phyloP scores from a whole-genome alignment of 2,797 vertebrate genomes.

The Cuniculus paca region DNA sequence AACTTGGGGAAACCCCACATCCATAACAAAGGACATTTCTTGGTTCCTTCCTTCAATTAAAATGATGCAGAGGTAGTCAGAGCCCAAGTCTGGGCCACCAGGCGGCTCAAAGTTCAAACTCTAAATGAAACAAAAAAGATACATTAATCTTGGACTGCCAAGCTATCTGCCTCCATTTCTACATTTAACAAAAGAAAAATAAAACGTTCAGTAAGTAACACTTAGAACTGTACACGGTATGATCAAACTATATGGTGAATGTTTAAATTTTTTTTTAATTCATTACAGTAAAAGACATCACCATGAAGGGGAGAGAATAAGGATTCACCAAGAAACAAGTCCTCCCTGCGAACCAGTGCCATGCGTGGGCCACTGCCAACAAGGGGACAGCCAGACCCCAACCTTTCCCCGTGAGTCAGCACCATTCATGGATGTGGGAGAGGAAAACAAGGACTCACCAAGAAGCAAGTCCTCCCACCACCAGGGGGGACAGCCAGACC shows the following conservation, averaged over 20 bases:
- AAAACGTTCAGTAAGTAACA: not conserved
- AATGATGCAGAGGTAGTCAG: not conserved
- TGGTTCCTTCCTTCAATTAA: not conserved
- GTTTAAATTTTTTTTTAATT: not conserved
- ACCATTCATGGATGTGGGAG: too few relatives aligned
- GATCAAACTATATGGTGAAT: not conserved
- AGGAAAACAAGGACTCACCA: too few relatives aligned
- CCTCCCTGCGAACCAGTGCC: too few relatives aligned
- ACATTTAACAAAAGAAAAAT: not conserved
- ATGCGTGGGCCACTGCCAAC: too few relatives aligned
- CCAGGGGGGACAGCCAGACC: too few relatives aligned
- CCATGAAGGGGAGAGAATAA: too few relatives aligned
- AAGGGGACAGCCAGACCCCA: too few relatives aligned
- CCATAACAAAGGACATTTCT: not conserved
- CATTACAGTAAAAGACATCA: not conserved
- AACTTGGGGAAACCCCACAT: not conserved
- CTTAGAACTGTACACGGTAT: not conserved
- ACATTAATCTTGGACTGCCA: not conserved
- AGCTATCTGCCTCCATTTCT: not conserved
- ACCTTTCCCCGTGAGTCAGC: too few relatives aligned
- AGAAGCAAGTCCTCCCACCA: too few relatives aligned
- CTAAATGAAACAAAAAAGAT: not conserved
- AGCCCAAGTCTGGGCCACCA: not conserved
- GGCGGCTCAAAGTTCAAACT: not conserved
- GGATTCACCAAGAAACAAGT: too few relatives aligned